A percentile compares a stretch with the other conserved stretches of the same genome.
These are phyloP conservation scores for Catharus fuscescens DNA, from an alignment of 2,113 vertebrate species.

Conservation along the genomic window DNA sequence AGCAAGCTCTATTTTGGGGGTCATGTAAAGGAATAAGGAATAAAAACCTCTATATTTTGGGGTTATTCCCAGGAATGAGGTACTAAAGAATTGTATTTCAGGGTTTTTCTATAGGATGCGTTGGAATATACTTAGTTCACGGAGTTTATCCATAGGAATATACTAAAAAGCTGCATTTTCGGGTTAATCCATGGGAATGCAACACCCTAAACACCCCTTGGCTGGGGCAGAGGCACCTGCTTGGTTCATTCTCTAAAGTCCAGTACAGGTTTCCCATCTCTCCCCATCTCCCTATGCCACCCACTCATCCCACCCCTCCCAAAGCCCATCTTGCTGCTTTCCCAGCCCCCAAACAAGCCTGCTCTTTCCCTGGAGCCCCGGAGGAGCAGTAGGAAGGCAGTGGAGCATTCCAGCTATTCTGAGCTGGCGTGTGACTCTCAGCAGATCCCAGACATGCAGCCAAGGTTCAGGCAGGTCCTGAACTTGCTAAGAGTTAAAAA, in stretches of 20 bases:
- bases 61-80: background rate
- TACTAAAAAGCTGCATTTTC: background rate
- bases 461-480: slow-evolving; percentile 7
- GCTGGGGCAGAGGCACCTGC: background rate
- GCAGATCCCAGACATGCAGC: background rate
- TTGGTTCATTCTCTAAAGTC: rapidly evolving
- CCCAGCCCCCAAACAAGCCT: background rate
- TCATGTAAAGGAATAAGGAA: background rate
- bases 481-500: background rate
- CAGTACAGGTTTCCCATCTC: background rate
- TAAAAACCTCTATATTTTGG: background rate
- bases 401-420: slow-evolving; percentile 46
- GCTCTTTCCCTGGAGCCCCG: rapidly evolving
- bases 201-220: background rate
- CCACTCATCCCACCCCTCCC: rapidly evolving
- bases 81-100: background rate
- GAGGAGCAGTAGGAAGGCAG: background rate
- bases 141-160: background rate
- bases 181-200: background rate
- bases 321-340: background rate
- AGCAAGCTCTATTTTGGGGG: background rate
- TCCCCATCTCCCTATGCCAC: background rate
- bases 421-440: slow-evolving; percentile 49
- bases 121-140: background rate
- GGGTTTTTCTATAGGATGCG: background rate